Evolutionary conservation across 2,888 invertebrate genomes (phyloP).

Genomic region (Hermaeophaga mercurialis): DNA sequence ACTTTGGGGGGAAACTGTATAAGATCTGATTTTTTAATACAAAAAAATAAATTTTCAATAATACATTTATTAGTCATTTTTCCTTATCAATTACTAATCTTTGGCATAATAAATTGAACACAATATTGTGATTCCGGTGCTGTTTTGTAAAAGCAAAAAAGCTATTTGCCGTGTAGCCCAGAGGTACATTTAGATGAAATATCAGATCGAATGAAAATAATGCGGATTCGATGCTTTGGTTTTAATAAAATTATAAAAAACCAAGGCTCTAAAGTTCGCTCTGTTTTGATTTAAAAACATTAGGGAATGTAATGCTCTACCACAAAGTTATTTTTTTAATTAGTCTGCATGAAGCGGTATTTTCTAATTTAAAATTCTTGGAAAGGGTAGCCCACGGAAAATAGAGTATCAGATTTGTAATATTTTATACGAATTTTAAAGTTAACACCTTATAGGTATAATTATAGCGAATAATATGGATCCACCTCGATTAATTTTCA

Average conservation of each 20-base stretch:
- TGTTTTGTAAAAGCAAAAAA: background rate
- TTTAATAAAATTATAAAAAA: conserved; percentile 1
- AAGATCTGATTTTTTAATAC: no score
- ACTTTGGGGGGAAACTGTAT: no score
- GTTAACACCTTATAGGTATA: no score
- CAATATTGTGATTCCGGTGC: no score
- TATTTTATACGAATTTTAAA: no score
- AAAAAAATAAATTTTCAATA: no score
- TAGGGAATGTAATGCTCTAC: background rate
- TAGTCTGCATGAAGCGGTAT: background rate
- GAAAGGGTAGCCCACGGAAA: background rate
- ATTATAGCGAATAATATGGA: no score
- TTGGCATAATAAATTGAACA: no score
- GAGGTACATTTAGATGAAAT: background rate
- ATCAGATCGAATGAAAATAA: background rate
- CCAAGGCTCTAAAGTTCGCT: background rate
- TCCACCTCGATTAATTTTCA: no score
- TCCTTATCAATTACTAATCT: no score
- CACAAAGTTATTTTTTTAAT: background rate
- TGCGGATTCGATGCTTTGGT: background rate
- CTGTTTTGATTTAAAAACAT: background rate
- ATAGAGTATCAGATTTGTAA: no score
- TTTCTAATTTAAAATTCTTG: background rate
- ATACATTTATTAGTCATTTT: no score
- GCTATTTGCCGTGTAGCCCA: background rate